Evolutionary conservation across 2,113 vertebrate genomes (phyloP).

Genomic region (Aspidoscelis tigris): DNA sequence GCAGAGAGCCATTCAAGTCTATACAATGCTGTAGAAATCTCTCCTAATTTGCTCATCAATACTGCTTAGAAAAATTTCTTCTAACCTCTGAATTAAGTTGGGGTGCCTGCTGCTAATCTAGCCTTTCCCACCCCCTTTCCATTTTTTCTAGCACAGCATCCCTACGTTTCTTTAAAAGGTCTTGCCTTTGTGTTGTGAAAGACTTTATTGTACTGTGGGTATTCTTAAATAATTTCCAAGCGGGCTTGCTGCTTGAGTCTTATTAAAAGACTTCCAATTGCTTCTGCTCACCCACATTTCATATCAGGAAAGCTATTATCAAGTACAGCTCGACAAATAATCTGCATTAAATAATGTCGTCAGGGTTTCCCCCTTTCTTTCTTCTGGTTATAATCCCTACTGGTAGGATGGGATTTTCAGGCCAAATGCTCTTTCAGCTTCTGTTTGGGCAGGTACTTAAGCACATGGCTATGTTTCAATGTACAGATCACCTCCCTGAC

Average conservation of each 20-base stretch:
- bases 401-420: conserved; percentile 8
- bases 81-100: not conserved
- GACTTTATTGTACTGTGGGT: conserved; percentile 5
- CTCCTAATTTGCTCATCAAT: not conserved
- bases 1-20: not conserved
- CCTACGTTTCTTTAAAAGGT: conserved; percentile 9
- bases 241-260: conserved; percentile 11
- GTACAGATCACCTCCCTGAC: not conserved
- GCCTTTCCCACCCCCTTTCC: not conserved
- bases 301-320: conserved; percentile 26
- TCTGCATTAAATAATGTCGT: conserved; percentile 27
- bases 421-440: conserved; percentile 9
- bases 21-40: not conserved
- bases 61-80: not conserved
- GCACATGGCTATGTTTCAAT: not conserved
- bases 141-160: not conserved
- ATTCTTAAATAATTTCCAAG: conserved; percentile 27
- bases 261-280: conserved; percentile 8
- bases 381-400: conserved; percentile 23
- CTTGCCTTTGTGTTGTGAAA: conserved; percentile 12
- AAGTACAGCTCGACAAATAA: conserved; percentile 33
- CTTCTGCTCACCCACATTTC: conserved; percentile 12
- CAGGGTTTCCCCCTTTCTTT: not conserved
- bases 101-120: not conserved
- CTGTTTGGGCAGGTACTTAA: not conserved